Percentiles rank a stretch among this genome's conserved stretches.
These are phyloP conservation scores for Dryoscopus gambensis DNA, from an alignment of 2,113 vertebrate species.

Conservation along the genomic window DNA sequence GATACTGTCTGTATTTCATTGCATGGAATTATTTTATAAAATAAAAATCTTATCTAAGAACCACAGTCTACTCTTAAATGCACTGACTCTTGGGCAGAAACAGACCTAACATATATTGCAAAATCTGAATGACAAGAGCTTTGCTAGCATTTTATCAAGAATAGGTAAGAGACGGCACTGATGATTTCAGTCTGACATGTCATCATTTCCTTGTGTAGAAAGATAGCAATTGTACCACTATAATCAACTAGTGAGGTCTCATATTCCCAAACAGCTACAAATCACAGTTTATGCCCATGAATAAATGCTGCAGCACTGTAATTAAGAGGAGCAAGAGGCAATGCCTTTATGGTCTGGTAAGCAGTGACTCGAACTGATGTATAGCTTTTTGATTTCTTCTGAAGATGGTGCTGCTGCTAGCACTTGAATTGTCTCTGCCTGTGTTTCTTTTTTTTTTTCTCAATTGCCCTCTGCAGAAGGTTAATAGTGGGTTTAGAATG, in stretches of 20 bases:
- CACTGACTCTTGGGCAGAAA: not conserved
- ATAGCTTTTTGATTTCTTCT: slow-evolving; percentile 19
- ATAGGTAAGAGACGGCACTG: not conserved
- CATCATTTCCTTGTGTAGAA: not conserved
- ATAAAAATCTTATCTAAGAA: not conserved
- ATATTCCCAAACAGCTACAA: not conserved
- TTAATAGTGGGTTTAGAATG: slow-evolving; percentile 49
- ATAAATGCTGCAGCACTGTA: not conserved
- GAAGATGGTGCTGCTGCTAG: not conserved
- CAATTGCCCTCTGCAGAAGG: slow-evolving; percentile 34
- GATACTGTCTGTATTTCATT: not conserved
- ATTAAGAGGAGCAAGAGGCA: slow-evolving; percentile 21
- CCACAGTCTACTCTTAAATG: not conserved
- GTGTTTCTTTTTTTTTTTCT: not conserved
- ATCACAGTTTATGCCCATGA: not conserved
- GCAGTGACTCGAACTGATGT: not conserved
- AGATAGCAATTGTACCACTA: not conserved
- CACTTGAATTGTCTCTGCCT: not conserved
- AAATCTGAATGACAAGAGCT: not conserved
- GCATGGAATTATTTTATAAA: not conserved
- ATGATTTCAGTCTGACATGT: not conserved
- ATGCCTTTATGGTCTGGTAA: slow-evolving; percentile 16
- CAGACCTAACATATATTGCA: not conserved
- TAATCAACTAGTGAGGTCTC: not conserved
- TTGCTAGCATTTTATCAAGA: not conserved